Evolutionary conservation across 1,140 invertebrate species (phyloP), one percentile per base, ranked within the genome.

Genomic region (Anastrepha obliqua): DNA sequence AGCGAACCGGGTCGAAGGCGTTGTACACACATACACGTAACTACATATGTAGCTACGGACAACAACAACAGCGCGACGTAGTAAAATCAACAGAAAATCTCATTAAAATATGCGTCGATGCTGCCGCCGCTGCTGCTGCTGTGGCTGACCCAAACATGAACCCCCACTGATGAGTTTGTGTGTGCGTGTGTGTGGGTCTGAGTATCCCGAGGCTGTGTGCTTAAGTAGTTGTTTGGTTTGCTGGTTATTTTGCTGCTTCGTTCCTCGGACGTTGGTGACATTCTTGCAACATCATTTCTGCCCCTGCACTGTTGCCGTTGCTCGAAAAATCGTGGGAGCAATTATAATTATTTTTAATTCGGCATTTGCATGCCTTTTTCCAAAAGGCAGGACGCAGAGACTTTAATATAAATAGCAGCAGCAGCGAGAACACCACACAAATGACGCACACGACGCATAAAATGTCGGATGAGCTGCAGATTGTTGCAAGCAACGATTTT

Each of bases 331-430:
- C 85, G 85, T 86, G 85, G 85, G 85, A 86, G 85, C 85, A 86
- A 86, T 86, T 86, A 86, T 86, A 86, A 86, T 86, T 86, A 86
- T 86, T 86, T 86, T 86, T 86, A 86, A 86, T 86, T 86, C 85
- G 58, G 85, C 58, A 15, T 29, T 29, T 64, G 39, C 29, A 44
- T 44, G 29, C 29, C 29, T 58, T 62, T 86, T 58, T 86, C 17
- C 44, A 60, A 4, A 29, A 29, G 51, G 15, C 15, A 7, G 9
- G 44, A n/a, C 3, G 15, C 42, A 15, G 70, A 17, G 9, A 8
- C 64, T 62, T 47, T 47, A 74, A 0, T 39, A 15, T 17, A 62
- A 17, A n/a, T 2, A 62, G 13, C 13, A 17, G 15, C n/a, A 39
- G 5, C 65, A 39, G 29, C 67, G 42, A 11, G 8, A 81, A 42